Conservation (phyloP, 2,888 invertebrate genomes). For the Euclidia mi region DNA sequence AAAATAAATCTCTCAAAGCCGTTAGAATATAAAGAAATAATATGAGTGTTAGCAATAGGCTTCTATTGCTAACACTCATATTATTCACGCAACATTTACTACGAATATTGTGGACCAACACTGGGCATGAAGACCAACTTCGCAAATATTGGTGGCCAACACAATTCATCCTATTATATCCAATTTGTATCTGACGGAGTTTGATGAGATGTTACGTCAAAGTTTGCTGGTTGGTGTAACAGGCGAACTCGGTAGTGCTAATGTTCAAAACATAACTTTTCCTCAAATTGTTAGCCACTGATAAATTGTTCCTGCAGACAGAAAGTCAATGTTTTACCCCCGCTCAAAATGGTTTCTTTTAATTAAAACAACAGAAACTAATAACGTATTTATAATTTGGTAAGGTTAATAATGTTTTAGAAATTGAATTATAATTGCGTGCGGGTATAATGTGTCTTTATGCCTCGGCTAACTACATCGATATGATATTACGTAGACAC, state of each 20-base stretch:
- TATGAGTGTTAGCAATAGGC: too few species aligned
- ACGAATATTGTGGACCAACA: too few species aligned
- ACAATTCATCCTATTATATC: slow-evolving; percentile 16
- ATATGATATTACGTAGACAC: too few species aligned
- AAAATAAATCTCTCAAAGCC: too few species aligned
- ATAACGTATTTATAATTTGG: slow-evolving; percentile 22
- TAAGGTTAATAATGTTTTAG: slow-evolving; percentile 2
- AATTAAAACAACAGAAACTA: slow-evolving; percentile 52
- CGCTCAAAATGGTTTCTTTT: slow-evolving; percentile 40
- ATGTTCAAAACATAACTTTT: slow-evolving; percentile 46
- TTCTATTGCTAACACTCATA: too few species aligned
- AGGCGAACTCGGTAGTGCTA: slow-evolving; percentile 26
- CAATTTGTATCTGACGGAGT: slow-evolving; percentile 25
- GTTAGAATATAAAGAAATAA: too few species aligned
- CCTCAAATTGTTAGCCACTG: slow-evolving; percentile 48
- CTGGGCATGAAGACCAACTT: too few species aligned
- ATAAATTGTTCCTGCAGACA: slow-evolving; percentile 53
- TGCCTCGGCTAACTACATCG: too few species aligned
- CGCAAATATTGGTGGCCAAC: not conserved
- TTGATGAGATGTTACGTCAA: slow-evolving; percentile 29
- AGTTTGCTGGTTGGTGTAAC: slow-evolving; percentile 4
- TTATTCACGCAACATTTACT: too few species aligned
- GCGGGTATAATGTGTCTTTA: too few species aligned
- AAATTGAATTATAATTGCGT: too few species aligned
- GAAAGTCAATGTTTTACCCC: slow-evolving; percentile 49